These are phyloP conservation scores for Priocnemis perturbator DNA, from an alignment of 2,888 invertebrate species.

Conservation along the genomic window DNA sequence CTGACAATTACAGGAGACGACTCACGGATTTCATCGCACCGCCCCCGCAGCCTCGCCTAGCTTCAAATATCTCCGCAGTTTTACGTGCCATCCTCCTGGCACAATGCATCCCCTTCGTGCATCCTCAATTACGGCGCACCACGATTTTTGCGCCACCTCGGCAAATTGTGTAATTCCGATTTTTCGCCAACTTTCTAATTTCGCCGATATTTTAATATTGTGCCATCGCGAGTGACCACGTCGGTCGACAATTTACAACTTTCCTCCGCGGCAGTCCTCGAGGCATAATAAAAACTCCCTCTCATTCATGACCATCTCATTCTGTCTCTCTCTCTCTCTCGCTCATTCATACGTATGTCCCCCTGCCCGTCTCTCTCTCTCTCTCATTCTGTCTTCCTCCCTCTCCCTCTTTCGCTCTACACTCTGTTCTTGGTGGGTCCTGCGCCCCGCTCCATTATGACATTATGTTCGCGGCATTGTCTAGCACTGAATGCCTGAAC, in stretches of 20 bases:
- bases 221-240: too few species aligned
- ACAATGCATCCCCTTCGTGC: too few species aligned
- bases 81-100: too few species aligned
- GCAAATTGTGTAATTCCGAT: not conserved
- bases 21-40: constrained; percentile 2
- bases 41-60: too few species aligned
- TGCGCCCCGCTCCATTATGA: constrained; percentile 71
- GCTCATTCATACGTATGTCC: constrained; percentile 2
- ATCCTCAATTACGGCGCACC: too few species aligned
- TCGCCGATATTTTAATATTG: too few species aligned
- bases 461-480: constrained; percentile 73
- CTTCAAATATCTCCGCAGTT: not conserved
- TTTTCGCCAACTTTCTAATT: not conserved
- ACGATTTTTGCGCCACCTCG: not conserved
- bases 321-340: not conserved
- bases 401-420: constrained; percentile 31
- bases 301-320: too few species aligned
- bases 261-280: too few species aligned
- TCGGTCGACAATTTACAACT: too few species aligned
- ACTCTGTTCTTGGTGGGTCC: constrained; percentile 57
- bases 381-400: constrained; percentile 20
- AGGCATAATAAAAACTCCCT: not conserved
- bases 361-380: constrained; percentile 1
- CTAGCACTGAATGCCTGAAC: constrained; percentile 72
- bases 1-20: constrained; percentile 33